Evolutionary conservation across 2,888 invertebrate genomes (phyloP), one percentile per base, ranked within the genome.

Genomic region (Lasius platythorax): DNA sequence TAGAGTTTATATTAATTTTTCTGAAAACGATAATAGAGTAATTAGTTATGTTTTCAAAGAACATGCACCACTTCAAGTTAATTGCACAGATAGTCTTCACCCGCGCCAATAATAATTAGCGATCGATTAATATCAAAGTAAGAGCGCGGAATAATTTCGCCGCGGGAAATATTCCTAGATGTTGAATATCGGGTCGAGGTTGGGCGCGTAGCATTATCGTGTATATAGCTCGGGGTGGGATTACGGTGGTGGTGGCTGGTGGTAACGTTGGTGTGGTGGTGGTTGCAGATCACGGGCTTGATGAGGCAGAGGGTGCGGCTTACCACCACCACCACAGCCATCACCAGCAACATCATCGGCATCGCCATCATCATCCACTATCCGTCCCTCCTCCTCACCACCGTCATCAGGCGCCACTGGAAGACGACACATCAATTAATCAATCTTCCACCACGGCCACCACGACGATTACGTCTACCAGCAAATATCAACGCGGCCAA

Each of bases 261-360:
- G 94, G 95, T 95, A 94, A 94, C 94, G 92, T 93, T 94, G 94
- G 93, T 94, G 93, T 94, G 94, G 94, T 95, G 94, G 95, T 95
- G 95, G 94, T 95, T 95, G 93, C 95, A 95, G 95, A 95, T 95
- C 94, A 94, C 92, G 94, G 93, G 92, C 93, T 94, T 92, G 93
- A 93, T 92, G 94, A 94, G 88, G 92, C 92, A 89, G 94, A 93
- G 89, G 93, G 92, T 92, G 92, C 93, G 91, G 92, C 93, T 93
- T 93, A 94, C 94, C 94, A 94, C 94, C 94, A 94, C 93, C 94
- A 94, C 94, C 94, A 94, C 93, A 93, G 92, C 93, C 92, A 93
- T 91, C 93, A 93, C 91, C 93, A 93, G 88, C 93, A 93, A 91
- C 94, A 90, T 89, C 91, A 90, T 90, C 92, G 92, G 87, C 93